A percentile compares a stretch with the other conserved stretches of the same genome.
phyloP scores from a whole-genome alignment of 2,113 vertebrate genomes.

The human region DNA sequence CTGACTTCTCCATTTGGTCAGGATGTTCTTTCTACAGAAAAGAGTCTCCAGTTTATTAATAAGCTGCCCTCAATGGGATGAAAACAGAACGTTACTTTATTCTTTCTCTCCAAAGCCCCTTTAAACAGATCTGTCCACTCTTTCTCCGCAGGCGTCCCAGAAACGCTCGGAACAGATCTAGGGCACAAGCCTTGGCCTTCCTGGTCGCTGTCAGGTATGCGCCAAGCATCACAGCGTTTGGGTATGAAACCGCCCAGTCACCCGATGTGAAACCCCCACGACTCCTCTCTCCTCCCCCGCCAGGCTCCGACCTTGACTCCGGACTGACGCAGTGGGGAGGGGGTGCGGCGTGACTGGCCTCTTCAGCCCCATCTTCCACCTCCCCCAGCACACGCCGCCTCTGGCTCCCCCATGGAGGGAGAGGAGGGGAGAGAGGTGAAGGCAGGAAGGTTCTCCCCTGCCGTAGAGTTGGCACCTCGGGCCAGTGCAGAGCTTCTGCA shows the following conservation, averaged over 20 bases:
- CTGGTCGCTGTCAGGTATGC: neutral
- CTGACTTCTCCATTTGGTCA: neutral
- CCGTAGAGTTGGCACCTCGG: fast-evolving
- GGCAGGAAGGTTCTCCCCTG: neutral
- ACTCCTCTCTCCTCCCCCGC: neutral
- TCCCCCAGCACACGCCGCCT: neutral
- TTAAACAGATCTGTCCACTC: neutral
- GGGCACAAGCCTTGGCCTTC: neutral
- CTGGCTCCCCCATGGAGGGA: neutral
- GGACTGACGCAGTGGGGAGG: fast-evolving
- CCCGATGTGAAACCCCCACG: neutral
- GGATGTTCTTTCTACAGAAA: neutral
- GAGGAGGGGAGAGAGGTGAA: no score
- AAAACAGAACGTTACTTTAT: neutral
- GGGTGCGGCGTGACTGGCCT: neutral
- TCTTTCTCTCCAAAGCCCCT: neutral
- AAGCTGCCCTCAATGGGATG: neutral
- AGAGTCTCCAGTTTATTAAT: neutral
- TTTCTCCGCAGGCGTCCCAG: neutral
- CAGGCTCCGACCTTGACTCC: neutral
- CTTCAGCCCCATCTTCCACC: neutral
- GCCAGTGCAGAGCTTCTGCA: neutral
- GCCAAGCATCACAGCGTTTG: neutral
- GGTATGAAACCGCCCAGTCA: neutral
- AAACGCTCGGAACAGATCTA: neutral